Base-by-base conservation (phyloP, 53 echinoderm and acorn worm species). In the Paracentrotus lividus region DNA sequence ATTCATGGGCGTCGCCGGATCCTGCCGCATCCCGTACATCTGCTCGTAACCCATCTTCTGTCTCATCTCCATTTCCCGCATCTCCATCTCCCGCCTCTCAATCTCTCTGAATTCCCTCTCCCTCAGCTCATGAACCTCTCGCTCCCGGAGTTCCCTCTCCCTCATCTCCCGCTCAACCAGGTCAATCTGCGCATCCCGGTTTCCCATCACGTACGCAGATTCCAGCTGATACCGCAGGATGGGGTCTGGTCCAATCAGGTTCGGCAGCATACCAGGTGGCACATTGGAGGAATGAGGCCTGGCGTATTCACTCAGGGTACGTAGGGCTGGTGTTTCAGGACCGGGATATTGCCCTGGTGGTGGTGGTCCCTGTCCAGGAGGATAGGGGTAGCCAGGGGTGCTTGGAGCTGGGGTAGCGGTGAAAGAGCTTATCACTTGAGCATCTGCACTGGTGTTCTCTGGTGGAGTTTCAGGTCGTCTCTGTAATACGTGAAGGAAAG, bases 241-340 rank as follows among this genome's bases (percentile, higher is more conserved):
- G 8, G 99, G 99, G 87, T 99, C 99, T 27, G 99, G 99, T 5
- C 99, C 99, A 67, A 96, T 97, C 47, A 99, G 93, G 64, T 97
- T 96, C 16, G 96, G 94, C 24, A 95, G 93, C 84, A 94, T 94
- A 34, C 95, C 96, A 0, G 97, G 94, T 20, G 86, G 94, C 14
- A 96, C 59, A 31, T 91, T 95, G 47, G 24, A 31, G 3, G 96
- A 88, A 85, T 99, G 97, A 23, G 99, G 99, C 21, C 99, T 84
- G 27, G 99, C 99, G 44, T 99, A 99, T 77, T 99, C 99, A 49
- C 97, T 97, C 33, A 99, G 91, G 14, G 99, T 97, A 42, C 97
- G 94, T 36, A 97, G 90, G 20, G 99, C 97, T 69, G 99, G 99
- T 44, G 96, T 96, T 52, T 99, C 99, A 58, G 96, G 97, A n/a